A percentile compares a stretch with the other conserved stretches of the same genome.
phyloP scores from a whole-genome alignment of 2,113 vertebrate genomes.

The Mugil cephalus region DNA sequence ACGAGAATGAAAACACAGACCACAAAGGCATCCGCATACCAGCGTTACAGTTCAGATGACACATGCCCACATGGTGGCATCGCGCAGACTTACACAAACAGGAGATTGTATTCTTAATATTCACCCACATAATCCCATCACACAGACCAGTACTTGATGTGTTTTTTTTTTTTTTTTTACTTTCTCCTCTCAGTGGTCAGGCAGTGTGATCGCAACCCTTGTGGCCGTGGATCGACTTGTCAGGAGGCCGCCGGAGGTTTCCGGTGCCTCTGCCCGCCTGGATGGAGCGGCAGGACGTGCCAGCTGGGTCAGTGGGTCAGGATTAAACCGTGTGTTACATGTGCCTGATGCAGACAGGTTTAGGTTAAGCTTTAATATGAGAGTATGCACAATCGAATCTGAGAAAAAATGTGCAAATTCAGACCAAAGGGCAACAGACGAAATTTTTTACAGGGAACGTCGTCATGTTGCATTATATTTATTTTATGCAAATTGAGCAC shows the following conservation, averaged over 20 bases:
- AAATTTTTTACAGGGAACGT: too few relatives aligned
- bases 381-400: too few relatives aligned
- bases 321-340: background rate
- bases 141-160: slow-evolving; percentile 53
- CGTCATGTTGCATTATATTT: too few relatives aligned
- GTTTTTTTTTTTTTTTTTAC: slow-evolving; percentile 23
- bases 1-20: slow-evolving; percentile 58
- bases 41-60: slow-evolving; percentile 36
- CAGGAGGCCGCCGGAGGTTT: slow-evolving; percentile 91
- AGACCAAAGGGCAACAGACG: too few relatives aligned
- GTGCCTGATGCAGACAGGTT: background rate
- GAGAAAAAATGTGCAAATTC: too few relatives aligned
- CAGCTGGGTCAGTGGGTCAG: slow-evolving; percentile 90
- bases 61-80: slow-evolving; percentile 24
- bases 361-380: too few relatives aligned
- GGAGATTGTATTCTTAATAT: slow-evolving; percentile 16
- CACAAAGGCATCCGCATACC: slow-evolving; percentile 55
- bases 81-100: slow-evolving; percentile 16
- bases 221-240: slow-evolving; percentile 94
- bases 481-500: too few relatives aligned
- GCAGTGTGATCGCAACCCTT: slow-evolving; percentile 94
- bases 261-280: slow-evolving; percentile 92
- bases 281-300: slow-evolving; percentile 97
- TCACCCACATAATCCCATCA: slow-evolving; percentile 44
- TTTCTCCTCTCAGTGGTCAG: slow-evolving; percentile 84